Conservation (phyloP, 1,140 invertebrate species). For the Pentalonia nigronervosa region DNA sequence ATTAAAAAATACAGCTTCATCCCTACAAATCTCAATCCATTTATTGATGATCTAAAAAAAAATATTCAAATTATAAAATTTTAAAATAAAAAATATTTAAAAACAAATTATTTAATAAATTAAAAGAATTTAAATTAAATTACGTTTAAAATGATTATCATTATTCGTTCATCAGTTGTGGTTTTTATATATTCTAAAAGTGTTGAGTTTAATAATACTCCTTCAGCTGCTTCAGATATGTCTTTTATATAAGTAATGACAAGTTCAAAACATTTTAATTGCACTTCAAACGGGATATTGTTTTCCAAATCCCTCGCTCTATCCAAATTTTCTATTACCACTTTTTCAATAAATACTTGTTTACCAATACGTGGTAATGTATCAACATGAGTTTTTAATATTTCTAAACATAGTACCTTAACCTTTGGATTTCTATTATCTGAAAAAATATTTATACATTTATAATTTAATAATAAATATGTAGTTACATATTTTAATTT, state of each 20-base stretch:
- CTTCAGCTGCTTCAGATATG: constrained; percentile 22
- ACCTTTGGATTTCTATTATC: constrained; percentile 29
- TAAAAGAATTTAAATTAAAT: background rate
- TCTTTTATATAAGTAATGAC: background rate
- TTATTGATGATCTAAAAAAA: constrained; percentile 34
- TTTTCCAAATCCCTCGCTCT: constrained; percentile 49
- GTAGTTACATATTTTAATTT: background rate
- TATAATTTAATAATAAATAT: background rate
- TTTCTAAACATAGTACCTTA: constrained; percentile 41
- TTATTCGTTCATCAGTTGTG: constrained; percentile 47
- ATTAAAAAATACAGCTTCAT: constrained; percentile 25
- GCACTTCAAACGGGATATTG: constrained; percentile 49
- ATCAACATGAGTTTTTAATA: constrained; percentile 51
- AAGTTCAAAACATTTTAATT: constrained; percentile 52
- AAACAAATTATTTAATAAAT: background rate
- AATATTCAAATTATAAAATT: background rate
- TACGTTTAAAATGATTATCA: constrained; percentile 48
- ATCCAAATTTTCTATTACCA: constrained; percentile 33
- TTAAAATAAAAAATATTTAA: background rate
- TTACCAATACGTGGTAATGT: background rate
- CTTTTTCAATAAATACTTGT: constrained; percentile 54
- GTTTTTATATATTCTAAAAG: constrained; percentile 31
- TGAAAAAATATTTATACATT: background rate
- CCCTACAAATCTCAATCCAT: constrained; percentile 40
- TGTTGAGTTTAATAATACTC: constrained; percentile 26